Base-by-base conservation (phyloP, 2,797 vertebrate species). In the Erethizon dorsatum region DNA sequence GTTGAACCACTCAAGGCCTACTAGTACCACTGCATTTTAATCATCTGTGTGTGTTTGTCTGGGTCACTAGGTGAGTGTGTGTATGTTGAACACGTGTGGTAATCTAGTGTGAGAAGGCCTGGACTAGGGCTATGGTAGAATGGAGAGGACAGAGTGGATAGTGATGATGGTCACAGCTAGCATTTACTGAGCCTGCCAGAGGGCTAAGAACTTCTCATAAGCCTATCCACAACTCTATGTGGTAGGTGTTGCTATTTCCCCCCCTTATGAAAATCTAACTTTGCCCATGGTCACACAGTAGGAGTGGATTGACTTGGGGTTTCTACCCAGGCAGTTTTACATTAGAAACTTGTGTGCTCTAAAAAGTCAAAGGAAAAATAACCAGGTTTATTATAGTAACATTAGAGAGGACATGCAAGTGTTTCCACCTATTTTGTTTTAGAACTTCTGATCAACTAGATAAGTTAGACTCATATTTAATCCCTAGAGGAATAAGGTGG, bases 401-500 rank as follows among this genome's bases (percentile, higher is more conserved):
- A 13, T 12, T 1, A 37, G 17, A 84, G 71, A 91, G 28, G 26
- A 26, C 2, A 4, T 77, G 24, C 22, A 11, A 57, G 6, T 77
- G 20, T 59, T 65, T 75, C 26, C 3, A 9, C 50, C 41, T 75
- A 33, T 33, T 10, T 4, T 18, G 0, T 4, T 50, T 73, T 63
- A 71, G 18, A 26, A 11, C 24, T 56, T n/a, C 83, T 54, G 47
- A 91, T 47, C 50, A 79, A 57, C 33, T 61, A 14, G 6, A 5
- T 61, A 59, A 67, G 15, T 84, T 15, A 45, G 26, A 57, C 37
- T 79, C 57, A 54, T 59, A 4, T 18, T 69, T 63, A 56, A 20
- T 5, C 8, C 26, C 28, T 7, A 1, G 18, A 41, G n/a, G 17
- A 2, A 54, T 6, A 28, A 7, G 5, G 50, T 14, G 4, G 11